Conservation (phyloP, 2,888 invertebrate genomes). For the Dasysyrphus albostriatus region DNA sequence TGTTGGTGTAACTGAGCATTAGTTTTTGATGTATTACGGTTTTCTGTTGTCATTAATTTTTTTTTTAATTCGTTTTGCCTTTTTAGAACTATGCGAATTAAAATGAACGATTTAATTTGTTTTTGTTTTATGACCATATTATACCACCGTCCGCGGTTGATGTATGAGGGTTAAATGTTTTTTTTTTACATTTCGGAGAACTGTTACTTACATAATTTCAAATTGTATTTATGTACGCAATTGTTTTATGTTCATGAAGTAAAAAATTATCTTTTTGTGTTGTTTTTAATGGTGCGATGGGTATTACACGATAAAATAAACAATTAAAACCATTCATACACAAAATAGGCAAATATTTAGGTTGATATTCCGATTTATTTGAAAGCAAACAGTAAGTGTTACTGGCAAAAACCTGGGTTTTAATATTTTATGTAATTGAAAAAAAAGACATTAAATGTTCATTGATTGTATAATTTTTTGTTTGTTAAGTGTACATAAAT, state of each 20-base stretch:
- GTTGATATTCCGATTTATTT: neutral
- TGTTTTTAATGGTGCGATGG: neutral
- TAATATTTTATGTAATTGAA: too few relatives aligned
- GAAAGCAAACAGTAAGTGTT: neutral
- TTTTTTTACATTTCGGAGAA: neutral
- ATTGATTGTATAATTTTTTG: too few relatives aligned
- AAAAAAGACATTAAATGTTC: too few relatives aligned
- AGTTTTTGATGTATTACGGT: slow-evolving; percentile 18
- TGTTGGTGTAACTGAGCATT: slow-evolving; percentile 18
- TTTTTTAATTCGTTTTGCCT: slow-evolving; percentile 31
- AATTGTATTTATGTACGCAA: neutral
- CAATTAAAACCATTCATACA: slow-evolving; percentile 11
- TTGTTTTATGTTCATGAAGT: slow-evolving; percentile 16
- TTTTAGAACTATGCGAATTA: slow-evolving; percentile 40
- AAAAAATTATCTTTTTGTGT: neutral
- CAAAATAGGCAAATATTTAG: neutral
- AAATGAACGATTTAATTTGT: slow-evolving; percentile 65
- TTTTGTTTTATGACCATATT: neutral
- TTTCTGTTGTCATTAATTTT: slow-evolving; percentile 11
- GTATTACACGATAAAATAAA: slow-evolving; percentile 13
- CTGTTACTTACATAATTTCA: neutral
- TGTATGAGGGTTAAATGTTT: neutral
- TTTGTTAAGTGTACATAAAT: too few relatives aligned
- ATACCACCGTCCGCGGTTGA: neutral
- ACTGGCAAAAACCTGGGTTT: too few relatives aligned